Percentiles rank a stretch among this genome's conserved stretches.
phyloP scores from a whole-genome alignment of 2,113 vertebrate species.

The Riparia riparia region DNA sequence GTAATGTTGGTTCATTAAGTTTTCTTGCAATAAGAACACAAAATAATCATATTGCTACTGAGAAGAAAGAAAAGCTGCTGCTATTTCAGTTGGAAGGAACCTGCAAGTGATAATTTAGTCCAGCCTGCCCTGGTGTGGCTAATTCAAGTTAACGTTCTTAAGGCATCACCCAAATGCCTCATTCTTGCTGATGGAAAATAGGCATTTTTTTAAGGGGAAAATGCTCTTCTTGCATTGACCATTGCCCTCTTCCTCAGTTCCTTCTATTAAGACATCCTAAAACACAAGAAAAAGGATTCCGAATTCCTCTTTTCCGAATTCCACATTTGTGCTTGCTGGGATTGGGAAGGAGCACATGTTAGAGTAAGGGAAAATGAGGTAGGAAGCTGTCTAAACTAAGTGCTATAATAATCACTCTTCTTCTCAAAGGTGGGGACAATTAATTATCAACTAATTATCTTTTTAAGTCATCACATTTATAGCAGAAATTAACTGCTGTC shows the following conservation, averaged over 20 bases:
- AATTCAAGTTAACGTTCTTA: background rate
- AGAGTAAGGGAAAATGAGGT: background rate
- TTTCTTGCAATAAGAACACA: background rate
- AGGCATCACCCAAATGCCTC: background rate
- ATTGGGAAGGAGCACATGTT: accelerated
- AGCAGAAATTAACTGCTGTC: background rate
- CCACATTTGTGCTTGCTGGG: background rate
- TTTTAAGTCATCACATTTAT: background rate
- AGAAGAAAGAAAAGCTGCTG: background rate
- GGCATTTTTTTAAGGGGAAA: background rate
- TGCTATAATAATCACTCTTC: background rate
- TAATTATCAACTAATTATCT: background rate
- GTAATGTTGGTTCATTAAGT: background rate
- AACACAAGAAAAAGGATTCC: background rate
- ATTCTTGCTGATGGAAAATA: background rate
- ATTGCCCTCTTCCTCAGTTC: background rate
- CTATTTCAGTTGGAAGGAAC: background rate
- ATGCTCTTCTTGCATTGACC: background rate
- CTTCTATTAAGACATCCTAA: background rate
- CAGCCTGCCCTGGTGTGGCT: background rate
- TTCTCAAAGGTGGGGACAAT: background rate
- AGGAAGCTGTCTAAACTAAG: background rate
- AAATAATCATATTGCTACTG: background rate
- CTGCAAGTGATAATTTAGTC: background rate
- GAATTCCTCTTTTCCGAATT: accelerated